A percentile compares a stretch with the other conserved stretches of the same genome.
Conservation (phyloP, 2,888 invertebrate species). For the Entomobrya proxima region DNA sequence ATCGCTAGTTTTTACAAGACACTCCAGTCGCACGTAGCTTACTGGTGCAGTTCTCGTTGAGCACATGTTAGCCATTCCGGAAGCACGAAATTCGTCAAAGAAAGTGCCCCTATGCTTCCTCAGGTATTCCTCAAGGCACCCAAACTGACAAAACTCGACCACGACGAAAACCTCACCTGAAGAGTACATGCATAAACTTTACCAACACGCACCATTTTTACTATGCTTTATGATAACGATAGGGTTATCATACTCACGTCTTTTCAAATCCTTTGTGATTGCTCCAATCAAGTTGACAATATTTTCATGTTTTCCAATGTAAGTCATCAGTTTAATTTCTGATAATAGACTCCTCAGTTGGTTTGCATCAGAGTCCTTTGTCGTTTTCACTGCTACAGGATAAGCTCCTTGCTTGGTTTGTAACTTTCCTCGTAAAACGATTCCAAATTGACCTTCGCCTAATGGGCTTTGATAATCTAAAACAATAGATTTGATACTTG, state of each 20-base stretch:
- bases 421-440: constrained; percentile 65
- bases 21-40: constrained; percentile 62
- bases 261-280: constrained; percentile 65
- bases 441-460: constrained; percentile 70
- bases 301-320: constrained; percentile 69
- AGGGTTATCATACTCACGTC: constrained; percentile 63
- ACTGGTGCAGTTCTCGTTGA: not conserved
- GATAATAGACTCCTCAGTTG: constrained; percentile 62
- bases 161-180: constrained; percentile 65
- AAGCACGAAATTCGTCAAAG: constrained; percentile 64
- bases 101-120: constrained; percentile 59
- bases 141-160: constrained; percentile 69
- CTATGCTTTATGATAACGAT: too few species aligned
- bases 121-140: constrained; percentile 66
- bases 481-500: not conserved
- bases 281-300: constrained; percentile 68
- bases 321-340: constrained; percentile 67
- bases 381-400: constrained; percentile 68
- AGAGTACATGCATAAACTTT: not conserved
- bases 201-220: not conserved
- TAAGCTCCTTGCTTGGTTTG: constrained; percentile 38
- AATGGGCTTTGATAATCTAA: constrained; percentile 63
- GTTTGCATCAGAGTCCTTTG: constrained; percentile 56
- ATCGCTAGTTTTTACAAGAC: constrained; percentile 67
- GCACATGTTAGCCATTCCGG: not conserved